Evolutionary conservation across 2,888 invertebrate genomes (phyloP).

Genomic region (Catocala sponsa): DNA sequence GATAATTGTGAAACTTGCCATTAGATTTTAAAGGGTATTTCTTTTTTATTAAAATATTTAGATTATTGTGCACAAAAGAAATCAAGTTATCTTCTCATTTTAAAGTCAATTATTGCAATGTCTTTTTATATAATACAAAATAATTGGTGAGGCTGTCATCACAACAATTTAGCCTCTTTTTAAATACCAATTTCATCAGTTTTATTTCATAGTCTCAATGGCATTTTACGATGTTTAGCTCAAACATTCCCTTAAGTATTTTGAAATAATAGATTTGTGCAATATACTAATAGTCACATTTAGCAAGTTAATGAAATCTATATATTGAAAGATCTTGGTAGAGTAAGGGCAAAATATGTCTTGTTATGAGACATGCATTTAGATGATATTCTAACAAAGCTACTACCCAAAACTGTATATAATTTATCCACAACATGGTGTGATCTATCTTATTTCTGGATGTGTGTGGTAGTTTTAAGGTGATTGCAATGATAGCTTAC

Average conservation of each 20-base stretch:
- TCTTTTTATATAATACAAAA: too few species aligned
- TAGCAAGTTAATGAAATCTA: constrained; percentile 32
- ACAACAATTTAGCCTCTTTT: not conserved
- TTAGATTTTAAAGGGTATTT: not conserved
- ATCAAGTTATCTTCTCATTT: too few species aligned
- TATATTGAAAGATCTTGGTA: constrained; percentile 32
- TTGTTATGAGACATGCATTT: constrained; percentile 22
- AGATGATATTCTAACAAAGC: constrained; percentile 20
- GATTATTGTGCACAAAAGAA: not conserved
- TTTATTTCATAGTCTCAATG: constrained; percentile 5
- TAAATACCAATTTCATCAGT: not conserved
- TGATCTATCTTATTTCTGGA: constrained; percentile 39
- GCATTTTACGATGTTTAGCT: constrained; percentile 18
- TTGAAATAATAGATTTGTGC: constrained; percentile 42
- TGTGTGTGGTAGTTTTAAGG: constrained; percentile 51
- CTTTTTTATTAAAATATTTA: not conserved
- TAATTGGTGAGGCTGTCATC: too few species aligned
- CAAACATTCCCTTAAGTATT: constrained; percentile 48
- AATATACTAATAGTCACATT: constrained; percentile 42
- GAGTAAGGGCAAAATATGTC: constrained; percentile 23
- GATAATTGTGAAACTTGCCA: too few species aligned
- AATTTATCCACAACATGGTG: constrained; percentile 43
- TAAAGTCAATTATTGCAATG: too few species aligned
- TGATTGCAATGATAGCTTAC: constrained; percentile 61
- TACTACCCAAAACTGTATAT: constrained; percentile 46